Evolutionary conservation across 2,888 invertebrate genomes (phyloP).

Genomic region (Prostheceraeus crozeri): DNA sequence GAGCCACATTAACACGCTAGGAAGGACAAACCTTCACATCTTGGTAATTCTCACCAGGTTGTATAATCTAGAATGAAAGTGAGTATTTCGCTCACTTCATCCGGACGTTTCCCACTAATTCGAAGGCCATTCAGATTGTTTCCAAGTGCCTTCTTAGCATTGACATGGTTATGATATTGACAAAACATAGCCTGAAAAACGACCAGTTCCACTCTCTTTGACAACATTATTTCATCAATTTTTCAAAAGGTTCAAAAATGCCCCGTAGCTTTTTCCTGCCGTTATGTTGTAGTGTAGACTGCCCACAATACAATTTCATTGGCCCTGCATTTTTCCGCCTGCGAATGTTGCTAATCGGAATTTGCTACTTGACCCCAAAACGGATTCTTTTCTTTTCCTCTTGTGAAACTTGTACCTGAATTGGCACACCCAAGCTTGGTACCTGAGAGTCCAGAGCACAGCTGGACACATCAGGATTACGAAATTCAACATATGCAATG

Average conservation of each 20-base stretch:
- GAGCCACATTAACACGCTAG: too few relatives aligned
- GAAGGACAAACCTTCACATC: too few relatives aligned
- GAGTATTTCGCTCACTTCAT: too few relatives aligned
- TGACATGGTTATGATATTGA: slow-evolving; percentile 91
- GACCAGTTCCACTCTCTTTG: slow-evolving; percentile 84
- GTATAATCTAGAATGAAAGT: too few relatives aligned
- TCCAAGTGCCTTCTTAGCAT: slow-evolving; percentile 94
- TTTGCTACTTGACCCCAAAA: slow-evolving; percentile 32
- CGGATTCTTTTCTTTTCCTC: slow-evolving; percentile 53
- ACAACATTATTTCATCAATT: slow-evolving; percentile 65
- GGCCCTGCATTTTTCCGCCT: slow-evolving; percentile 72
- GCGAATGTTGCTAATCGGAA: not conserved
- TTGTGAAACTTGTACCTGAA: slow-evolving; percentile 87
- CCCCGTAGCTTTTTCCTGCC: slow-evolving; percentile 94
- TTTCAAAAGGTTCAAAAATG: slow-evolving; percentile 93
- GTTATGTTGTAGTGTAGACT: slow-evolving; percentile 96
- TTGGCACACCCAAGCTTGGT: slow-evolving; percentile 76
- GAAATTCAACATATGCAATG: slow-evolving; percentile 98
- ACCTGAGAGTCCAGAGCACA: slow-evolving; percentile 84
- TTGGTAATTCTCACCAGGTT: too few relatives aligned
- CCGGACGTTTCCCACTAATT: slow-evolving; percentile 88
- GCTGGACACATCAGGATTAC: slow-evolving; percentile 91
- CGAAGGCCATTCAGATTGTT: slow-evolving; percentile 98
- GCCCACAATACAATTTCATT: slow-evolving; percentile 88
- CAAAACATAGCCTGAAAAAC: slow-evolving; percentile 94